Conservation (phyloP, 2,888 invertebrate species). For the Cryptocheilus praepositus region DNA sequence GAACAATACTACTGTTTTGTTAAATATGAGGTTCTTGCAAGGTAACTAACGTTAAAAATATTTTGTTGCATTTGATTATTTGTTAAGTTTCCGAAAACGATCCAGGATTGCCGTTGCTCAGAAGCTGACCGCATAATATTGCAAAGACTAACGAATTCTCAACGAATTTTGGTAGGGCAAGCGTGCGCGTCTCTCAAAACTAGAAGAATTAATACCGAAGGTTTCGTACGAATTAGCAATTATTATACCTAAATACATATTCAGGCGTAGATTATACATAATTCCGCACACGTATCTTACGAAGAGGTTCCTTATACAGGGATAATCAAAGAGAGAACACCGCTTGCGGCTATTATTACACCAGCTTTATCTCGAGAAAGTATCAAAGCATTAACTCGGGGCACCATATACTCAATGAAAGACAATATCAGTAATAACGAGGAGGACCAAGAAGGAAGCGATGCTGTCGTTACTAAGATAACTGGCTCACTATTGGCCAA, state of each 20-base stretch:
- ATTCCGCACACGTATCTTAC: too few species aligned
- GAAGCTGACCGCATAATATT: constrained; percentile 58
- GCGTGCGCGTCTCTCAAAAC: constrained; percentile 60
- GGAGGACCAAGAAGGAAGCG: constrained; percentile 32
- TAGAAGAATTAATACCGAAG: constrained; percentile 57
- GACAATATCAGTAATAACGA: constrained; percentile 17
- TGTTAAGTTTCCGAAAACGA: too few species aligned
- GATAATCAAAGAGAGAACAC: constrained; percentile 55
- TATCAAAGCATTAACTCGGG: constrained; percentile 53
- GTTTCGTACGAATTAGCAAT: constrained; percentile 25
- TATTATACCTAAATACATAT: constrained; percentile 9
- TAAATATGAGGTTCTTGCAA: too few species aligned
- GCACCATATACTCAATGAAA: constrained; percentile 39
- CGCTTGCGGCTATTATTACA: constrained; percentile 54
- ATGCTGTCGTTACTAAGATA: constrained; percentile 34
- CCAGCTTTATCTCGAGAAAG: constrained; percentile 56
- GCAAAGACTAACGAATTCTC: constrained; percentile 58
- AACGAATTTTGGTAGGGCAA: constrained; percentile 60
- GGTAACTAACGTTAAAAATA: too few species aligned
- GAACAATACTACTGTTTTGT: too few species aligned
- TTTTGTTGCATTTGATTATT: too few species aligned
- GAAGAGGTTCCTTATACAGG: constrained; percentile 35
- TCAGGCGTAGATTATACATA: too few species aligned
- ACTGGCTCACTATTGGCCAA: constrained; percentile 51
- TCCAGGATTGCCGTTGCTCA: not conserved